Evolutionary conservation across 2,113 vertebrate species (phyloP).

Genomic region (Alligator sinensis): DNA sequence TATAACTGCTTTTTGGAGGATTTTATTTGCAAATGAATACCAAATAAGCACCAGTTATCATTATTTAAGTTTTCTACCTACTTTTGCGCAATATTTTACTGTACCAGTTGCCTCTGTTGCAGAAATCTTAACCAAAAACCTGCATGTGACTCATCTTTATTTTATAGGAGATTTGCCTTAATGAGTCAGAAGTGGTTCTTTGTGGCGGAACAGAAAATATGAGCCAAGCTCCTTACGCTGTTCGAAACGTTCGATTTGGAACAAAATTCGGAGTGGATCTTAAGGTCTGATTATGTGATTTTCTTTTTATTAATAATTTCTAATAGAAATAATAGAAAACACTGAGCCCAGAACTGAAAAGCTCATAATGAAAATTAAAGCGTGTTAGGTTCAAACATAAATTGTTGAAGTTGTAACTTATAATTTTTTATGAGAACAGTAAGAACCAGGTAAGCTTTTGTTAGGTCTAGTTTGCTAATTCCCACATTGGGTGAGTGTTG

Average conservation of each 20-base stretch:
- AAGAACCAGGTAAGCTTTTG: background rate
- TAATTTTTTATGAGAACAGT: too few relatives aligned
- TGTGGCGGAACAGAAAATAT: slow-evolving; percentile 95
- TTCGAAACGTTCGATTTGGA: slow-evolving; percentile 92
- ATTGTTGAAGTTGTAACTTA: background rate
- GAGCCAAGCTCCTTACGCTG: slow-evolving; percentile 91
- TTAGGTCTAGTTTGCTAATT: background rate
- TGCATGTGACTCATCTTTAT: background rate
- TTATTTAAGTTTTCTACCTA: background rate
- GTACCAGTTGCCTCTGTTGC: background rate
- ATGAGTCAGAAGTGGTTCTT: slow-evolving; percentile 92
- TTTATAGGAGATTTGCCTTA: slow-evolving; percentile 90
- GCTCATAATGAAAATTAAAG: background rate
- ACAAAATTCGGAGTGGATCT: slow-evolving; percentile 90
- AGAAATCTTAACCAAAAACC: background rate
- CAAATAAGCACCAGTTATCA: background rate
- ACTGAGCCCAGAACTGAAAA: background rate
- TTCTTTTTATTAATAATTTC: background rate
- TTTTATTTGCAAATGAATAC: background rate
- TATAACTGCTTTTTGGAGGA: background rate
- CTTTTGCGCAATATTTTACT: background rate
- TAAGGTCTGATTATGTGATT: slow-evolving; percentile 80
- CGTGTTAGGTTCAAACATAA: background rate
- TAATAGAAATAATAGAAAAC: background rate
- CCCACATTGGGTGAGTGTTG: background rate